A percentile compares a stretch with the other conserved stretches of the same genome.
Evolutionary conservation across 2,888 invertebrate species (phyloP).

Genomic region (Nomada lathburiana): DNA sequence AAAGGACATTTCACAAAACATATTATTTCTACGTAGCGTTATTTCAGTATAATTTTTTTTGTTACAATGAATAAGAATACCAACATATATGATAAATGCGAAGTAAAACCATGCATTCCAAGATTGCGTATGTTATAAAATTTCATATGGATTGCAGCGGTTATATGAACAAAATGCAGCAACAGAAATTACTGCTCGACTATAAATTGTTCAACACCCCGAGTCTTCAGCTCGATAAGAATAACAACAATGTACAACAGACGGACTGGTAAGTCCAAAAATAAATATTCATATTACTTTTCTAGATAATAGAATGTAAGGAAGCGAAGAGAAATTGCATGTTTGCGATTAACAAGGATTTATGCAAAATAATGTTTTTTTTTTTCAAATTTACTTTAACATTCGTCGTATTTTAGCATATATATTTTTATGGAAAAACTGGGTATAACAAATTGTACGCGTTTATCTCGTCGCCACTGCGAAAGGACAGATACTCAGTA

Average conservation of each 20-base stretch:
- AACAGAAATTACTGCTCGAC: conserved; percentile 60
- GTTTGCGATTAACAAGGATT: background rate
- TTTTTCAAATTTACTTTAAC: no score
- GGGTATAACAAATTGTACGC: background rate
- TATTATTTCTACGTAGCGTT: no score
- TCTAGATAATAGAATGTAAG: background rate
- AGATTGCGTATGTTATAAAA: background rate
- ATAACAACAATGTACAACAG: conserved; percentile 64
- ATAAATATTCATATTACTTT: background rate
- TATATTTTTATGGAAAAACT: no score
- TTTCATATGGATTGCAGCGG: conserved; percentile 42
- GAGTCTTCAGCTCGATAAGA: conserved; percentile 60
- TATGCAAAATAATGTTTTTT: no score
- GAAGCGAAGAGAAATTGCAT: background rate
- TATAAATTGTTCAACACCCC: conserved; percentile 61
- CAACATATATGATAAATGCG: no score
- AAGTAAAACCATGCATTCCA: no score
- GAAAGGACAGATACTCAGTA: conserved; percentile 18
- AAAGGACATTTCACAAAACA: no score
- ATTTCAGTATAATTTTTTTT: no score
- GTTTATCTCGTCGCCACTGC: background rate
- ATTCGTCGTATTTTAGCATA: no score
- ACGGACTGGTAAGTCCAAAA: conserved; percentile 64
- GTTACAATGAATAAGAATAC: no score
- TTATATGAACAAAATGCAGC: conserved; percentile 48